A percentile compares a stretch with the other conserved stretches of the same genome.
Evolutionary conservation across 2,888 invertebrate genomes (phyloP).

Genomic region (Podabrus alpinus): DNA sequence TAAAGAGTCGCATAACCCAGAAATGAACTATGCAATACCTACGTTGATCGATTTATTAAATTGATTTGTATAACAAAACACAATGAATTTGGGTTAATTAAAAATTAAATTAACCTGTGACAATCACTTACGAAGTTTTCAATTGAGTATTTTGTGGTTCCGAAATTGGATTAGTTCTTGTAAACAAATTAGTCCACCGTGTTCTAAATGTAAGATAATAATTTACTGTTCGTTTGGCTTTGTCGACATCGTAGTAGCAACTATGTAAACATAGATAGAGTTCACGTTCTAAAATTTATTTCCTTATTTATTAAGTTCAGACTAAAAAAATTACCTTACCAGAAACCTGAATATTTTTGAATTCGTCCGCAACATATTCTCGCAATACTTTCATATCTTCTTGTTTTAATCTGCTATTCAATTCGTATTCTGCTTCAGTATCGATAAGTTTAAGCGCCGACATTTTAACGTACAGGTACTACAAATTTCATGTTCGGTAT

Average conservation of each 20-base stretch:
- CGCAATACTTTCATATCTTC: background rate
- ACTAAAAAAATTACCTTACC: background rate
- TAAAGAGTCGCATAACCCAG: background rate
- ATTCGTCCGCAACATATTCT: background rate
- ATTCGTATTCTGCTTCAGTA: background rate
- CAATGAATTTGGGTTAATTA: background rate
- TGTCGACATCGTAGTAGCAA: constrained; percentile 8
- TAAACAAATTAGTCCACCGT: constrained; percentile 13
- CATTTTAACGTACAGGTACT: background rate
- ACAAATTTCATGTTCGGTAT: background rate
- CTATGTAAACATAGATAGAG: constrained; percentile 13
- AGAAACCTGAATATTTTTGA: background rate
- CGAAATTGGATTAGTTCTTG: constrained; percentile 4
- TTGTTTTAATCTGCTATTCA: background rate
- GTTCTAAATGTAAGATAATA: background rate
- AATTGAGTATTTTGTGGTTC: background rate
- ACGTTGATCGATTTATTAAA: background rate
- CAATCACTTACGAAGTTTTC: constrained; percentile 6
- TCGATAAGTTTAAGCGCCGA: background rate
- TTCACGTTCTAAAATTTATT: constrained; percentile 8
- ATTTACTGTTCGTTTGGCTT: constrained; percentile 4
- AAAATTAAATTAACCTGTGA: background rate
- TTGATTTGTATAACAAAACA: background rate
- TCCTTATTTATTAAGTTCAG: background rate
- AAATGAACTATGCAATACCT: background rate